These are phyloP conservation scores for Apteryx owenii DNA, from an alignment of 2,113 vertebrate genomes.

Conservation along the genomic window DNA sequence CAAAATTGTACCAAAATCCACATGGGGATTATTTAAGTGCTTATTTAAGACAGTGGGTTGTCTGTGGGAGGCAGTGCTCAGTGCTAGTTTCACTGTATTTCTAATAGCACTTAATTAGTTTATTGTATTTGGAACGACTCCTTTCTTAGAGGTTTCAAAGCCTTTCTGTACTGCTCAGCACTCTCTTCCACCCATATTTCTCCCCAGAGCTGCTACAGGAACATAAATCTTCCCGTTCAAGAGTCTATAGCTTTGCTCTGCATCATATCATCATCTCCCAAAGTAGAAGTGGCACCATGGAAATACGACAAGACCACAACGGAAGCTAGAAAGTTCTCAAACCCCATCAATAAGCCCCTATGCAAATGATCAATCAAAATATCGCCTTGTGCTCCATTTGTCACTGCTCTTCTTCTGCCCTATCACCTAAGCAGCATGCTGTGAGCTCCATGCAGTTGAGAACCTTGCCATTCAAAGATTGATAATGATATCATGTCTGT, in stretches of 20 bases:
- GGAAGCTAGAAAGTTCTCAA: background rate
- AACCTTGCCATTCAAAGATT: slow-evolving; percentile 24
- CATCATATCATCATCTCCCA: background rate
- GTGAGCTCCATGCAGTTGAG: background rate
- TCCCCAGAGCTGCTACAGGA: background rate
- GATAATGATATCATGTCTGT: slow-evolving; percentile 27
- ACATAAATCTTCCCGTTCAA: background rate
- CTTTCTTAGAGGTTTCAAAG: background rate
- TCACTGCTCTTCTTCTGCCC: background rate
- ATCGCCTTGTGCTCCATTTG: background rate
- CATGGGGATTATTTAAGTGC: slow-evolving; percentile 57
- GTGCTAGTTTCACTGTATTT: slow-evolving; percentile 25
- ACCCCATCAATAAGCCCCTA: background rate
- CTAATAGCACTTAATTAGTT: slow-evolving; percentile 57
- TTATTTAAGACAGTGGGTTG: slow-evolving; percentile 55
- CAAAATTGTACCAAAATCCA: slow-evolving; percentile 61
- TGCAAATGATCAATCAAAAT: background rate
- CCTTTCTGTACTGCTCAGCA: background rate
- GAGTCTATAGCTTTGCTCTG: background rate
- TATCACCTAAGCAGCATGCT: background rate
- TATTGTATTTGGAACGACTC: slow-evolving; percentile 23
- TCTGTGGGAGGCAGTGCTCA: background rate
- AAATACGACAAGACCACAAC: background rate
- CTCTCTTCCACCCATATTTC: background rate
- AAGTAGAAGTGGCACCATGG: background rate